Conservation (phyloP, 2,888 invertebrate species). For the Ichneumon xanthorius region DNA sequence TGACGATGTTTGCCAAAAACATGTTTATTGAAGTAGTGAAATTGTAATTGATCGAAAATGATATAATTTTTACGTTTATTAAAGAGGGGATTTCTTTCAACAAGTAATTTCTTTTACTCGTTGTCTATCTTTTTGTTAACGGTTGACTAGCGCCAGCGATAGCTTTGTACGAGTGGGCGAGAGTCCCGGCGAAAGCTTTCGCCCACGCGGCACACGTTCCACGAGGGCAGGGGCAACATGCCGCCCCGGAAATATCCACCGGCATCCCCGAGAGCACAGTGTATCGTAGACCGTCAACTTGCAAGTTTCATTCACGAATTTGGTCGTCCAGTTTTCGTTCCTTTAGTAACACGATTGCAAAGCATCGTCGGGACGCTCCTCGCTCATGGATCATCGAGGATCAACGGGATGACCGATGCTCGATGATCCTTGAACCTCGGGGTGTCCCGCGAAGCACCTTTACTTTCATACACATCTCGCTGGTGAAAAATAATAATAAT, state of each 20-base stretch:
- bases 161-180: conserved; percentile 46
- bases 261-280: conserved; percentile 57
- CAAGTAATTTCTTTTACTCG: not conserved
- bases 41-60: no score
- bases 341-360: not conserved
- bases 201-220: conserved; percentile 63
- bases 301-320: conserved; percentile 61
- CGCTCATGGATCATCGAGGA: conserved; percentile 50
- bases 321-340: not conserved
- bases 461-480: not conserved
- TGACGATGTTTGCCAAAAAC: no score
- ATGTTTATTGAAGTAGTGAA: no score
- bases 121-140: conserved; percentile 3
- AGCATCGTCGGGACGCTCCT: conserved; percentile 28
- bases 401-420: not conserved
- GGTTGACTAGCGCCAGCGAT: not conserved
- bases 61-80: no score
- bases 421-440: conserved; percentile 38
- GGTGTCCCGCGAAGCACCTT: not conserved
- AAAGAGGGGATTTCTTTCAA: not conserved
- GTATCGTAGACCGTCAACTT: conserved; percentile 66
- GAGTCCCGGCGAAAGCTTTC: conserved; percentile 45
- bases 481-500: no score
- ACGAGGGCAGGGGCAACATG: conserved; percentile 60
- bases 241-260: conserved; percentile 63